Evolutionary conservation across 2,797 vertebrate species (phyloP), one percentile per base, ranked within the genome.

Genomic region (Danio albolineatus): DNA sequence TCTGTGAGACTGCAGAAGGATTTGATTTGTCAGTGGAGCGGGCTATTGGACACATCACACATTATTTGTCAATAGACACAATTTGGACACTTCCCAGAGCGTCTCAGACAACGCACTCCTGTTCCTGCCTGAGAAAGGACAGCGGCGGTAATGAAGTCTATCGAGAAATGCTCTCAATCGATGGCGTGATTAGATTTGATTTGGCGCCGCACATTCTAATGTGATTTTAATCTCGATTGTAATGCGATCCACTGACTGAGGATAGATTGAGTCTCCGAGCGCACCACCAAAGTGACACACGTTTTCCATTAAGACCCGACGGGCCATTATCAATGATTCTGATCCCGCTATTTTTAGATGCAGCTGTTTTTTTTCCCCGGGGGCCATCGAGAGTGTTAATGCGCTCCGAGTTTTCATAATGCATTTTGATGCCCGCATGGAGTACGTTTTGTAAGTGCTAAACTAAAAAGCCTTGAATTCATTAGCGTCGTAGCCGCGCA

Each of bases 381-480:
- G 69, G 76, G 77, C 39, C 62, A 7, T 56, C 57, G 10, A 41
- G 65, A 39, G 73, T 53, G 54, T 76, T 87, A 84, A 85, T 86
- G 86, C 76, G 72, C 64, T 81, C 44, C 48, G 72, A 61, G 78
- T 75, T 82, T 84, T 75, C 79, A 78, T 85, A 86, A 85, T 65
- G 74, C 78, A 85, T 84, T 84, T 85, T 59, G 72, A 69, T 19
- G 79, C 64, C 65, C 21, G 28, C 64, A 36, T 72, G 48, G 76
- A 80, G 73, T 16, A 0, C 44, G 51, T 73, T 83, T 81, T 72
- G 54, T 71, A 85, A 85, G 80, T 85, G 80, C 66, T 65, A 59
- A 78, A 82, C 48, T 76, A 80, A 82, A 85, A 81, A 59, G 66
- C 72, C 76, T 61, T 19, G 81, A 82, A 84, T 86, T 86, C 83